Evolutionary conservation across 2,797 vertebrate genomes (phyloP).

Genomic region (Mormyrops boulengeri): DNA sequence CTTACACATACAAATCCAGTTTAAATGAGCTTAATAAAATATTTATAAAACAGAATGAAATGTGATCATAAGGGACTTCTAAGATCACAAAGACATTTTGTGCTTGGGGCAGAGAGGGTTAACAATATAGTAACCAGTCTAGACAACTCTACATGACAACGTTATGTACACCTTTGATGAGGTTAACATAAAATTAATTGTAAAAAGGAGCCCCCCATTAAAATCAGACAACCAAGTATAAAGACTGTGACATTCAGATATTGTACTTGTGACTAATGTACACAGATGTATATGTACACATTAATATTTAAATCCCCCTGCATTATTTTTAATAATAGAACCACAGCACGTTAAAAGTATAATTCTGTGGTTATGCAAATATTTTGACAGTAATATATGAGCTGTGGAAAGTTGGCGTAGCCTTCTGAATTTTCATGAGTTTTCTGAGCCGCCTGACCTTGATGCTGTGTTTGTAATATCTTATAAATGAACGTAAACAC

Average conservation of each 20-base stretch:
- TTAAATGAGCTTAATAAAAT: not conserved
- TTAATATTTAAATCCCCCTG: not conserved
- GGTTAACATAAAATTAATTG: not conserved
- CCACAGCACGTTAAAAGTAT: not conserved
- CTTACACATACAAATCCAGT: not conserved
- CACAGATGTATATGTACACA: not conserved
- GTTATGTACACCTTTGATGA: not conserved
- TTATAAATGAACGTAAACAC: not conserved
- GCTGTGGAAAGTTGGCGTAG: not conserved
- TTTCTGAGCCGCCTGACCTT: not conserved
- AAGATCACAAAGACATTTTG: not conserved
- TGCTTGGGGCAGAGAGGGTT: not conserved
- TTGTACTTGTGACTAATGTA: not conserved
- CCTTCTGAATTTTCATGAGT: not conserved
- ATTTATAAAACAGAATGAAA: not conserved
- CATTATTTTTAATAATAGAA: not conserved
- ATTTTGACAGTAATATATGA: not conserved
- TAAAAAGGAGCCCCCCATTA: not conserved
- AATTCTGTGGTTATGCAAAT: not conserved
- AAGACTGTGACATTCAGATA: not conserved
- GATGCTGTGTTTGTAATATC: not conserved
- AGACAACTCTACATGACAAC: not conserved
- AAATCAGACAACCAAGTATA: not conserved
- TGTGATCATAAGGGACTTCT: not conserved
- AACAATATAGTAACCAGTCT: not conserved